Conservation (phyloP, 2,797 vertebrate species). For the Acestrorhynchus altus region DNA sequence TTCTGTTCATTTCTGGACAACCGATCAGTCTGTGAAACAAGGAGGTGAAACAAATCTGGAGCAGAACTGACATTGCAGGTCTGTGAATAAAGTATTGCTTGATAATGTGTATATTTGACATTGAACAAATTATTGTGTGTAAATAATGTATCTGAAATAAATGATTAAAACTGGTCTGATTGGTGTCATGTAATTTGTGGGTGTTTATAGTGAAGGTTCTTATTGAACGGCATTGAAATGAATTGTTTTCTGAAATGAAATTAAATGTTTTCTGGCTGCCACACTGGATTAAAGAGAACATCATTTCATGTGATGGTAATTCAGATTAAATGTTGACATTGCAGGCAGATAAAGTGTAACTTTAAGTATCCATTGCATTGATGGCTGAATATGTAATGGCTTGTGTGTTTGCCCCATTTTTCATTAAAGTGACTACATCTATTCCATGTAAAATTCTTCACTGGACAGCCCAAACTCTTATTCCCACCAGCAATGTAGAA, state of each 20-base stretch:
- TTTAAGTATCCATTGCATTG: neutral
- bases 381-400: neutral
- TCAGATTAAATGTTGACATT: neutral
- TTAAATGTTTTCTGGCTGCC: neutral
- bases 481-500: neutral
- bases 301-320: neutral
- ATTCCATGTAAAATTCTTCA: slow-evolving; percentile 6
- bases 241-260: too few relatives aligned
- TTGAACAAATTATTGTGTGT: slow-evolving; percentile 52
- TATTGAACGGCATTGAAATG: neutral
- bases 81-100: slow-evolving; percentile 58
- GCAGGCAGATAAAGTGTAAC: neutral
- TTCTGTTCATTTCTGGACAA: slow-evolving; percentile 53
- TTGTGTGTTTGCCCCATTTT: neutral
- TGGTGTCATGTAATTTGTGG: slow-evolving; percentile 22
- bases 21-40: slow-evolving; percentile 53
- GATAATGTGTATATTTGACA: slow-evolving; percentile 58
- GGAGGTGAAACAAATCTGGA: slow-evolving; percentile 25
- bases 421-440: neutral
- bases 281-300: neutral
- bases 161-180: slow-evolving; percentile 48
- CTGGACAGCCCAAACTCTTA: neutral
- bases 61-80: slow-evolving; percentile 39
- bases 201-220: neutral
- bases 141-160: slow-evolving; percentile 63